Percentiles rank a stretch among this genome's conserved stretches.
These are phyloP conservation scores for Calliphora vicina DNA, from an alignment of 1,140 invertebrate species.

Conservation along the genomic window DNA sequence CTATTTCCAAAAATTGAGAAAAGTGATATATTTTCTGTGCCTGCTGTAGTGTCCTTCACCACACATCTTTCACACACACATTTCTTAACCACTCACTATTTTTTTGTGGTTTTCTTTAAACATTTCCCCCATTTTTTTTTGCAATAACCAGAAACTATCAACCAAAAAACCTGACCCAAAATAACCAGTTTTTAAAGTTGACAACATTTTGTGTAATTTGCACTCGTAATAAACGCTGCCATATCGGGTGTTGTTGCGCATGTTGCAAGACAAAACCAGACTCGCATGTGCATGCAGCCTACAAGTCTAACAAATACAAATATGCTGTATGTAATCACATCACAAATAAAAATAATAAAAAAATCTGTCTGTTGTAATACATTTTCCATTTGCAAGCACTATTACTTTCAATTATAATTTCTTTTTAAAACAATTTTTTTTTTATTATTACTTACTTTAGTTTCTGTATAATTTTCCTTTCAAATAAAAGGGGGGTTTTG, in stretches of 20 bases:
- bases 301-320: background rate
- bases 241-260: background rate
- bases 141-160: no score
- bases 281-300: background rate
- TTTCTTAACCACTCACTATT: no score
- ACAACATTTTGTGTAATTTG: slow-evolving; percentile 1
- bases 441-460: background rate
- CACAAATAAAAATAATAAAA: no score
- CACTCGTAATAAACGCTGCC: background rate
- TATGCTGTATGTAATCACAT: background rate
- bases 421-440: background rate
- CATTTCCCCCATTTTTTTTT: no score
- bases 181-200: background rate
- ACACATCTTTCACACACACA: no score
- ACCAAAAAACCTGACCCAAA: background rate
- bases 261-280: background rate
- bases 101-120: no score
- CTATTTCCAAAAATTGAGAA: no score
- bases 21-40: no score
- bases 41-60: no score
- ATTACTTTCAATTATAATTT: background rate
- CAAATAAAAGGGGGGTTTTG: background rate
- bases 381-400: background rate
- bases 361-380: background rate
- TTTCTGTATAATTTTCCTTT: background rate